These are phyloP conservation scores for rat (Rattus norvegicus) DNA, from an alignment of 2,113 vertebrate genomes.

Conservation along the genomic window DNA sequence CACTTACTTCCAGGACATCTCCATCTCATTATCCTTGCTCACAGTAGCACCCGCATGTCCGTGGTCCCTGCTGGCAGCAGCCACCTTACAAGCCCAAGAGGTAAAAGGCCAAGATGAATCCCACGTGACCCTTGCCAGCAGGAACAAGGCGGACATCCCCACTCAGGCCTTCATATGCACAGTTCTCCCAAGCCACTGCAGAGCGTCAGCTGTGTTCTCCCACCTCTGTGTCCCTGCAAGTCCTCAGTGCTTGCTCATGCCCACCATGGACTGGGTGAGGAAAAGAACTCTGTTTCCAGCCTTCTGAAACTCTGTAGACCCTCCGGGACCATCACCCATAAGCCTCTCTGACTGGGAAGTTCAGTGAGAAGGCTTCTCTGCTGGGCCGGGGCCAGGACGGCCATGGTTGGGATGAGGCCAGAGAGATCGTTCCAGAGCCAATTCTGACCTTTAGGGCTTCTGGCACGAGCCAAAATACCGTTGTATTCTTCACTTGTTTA, in stretches of 20 bases:
- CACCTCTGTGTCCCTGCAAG: accelerated
- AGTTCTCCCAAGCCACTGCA: not conserved
- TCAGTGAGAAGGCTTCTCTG: not conserved
- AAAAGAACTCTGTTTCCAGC: not conserved
- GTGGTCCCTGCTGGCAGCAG: too few relatives aligned
- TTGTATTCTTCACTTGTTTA: not conserved
- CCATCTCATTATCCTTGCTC: too few relatives aligned
- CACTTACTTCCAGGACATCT: not conserved
- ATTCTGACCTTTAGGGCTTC: not conserved
- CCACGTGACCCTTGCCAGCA: not conserved
- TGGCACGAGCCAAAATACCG: not conserved
- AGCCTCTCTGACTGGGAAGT: not conserved
- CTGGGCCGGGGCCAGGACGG: not conserved
- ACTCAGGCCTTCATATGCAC: not conserved
- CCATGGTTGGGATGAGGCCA: not conserved
- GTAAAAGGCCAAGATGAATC: not conserved
- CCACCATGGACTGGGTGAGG: not conserved
- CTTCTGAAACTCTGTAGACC: not conserved
- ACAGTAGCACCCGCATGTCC: too few relatives aligned
- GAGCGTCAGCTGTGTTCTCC: not conserved
- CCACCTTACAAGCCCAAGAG: not conserved
- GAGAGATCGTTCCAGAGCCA: not conserved
- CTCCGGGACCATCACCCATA: not conserved
- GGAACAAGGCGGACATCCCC: not conserved
- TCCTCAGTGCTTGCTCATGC: not conserved